phyloP scores from a whole-genome alignment of 2,888 invertebrate genomes.

The Aphidius colemani region DNA sequence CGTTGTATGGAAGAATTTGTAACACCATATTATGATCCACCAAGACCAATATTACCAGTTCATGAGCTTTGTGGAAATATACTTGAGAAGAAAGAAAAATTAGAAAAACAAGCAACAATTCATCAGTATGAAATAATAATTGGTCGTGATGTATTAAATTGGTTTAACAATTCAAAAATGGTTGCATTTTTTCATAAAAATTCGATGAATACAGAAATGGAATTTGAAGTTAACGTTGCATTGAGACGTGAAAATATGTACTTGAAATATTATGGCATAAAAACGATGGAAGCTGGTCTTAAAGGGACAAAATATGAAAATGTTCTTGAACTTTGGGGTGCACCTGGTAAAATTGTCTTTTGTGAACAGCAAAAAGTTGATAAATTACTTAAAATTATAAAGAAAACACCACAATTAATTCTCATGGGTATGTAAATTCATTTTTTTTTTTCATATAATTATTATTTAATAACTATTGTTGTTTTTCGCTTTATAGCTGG shows the following conservation, averaged over 20 bases:
- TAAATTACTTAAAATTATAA: constrained; percentile 69
- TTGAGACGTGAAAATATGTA: constrained; percentile 73
- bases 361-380: constrained; percentile 69
- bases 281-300: constrained; percentile 71
- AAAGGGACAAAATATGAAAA: constrained; percentile 71
- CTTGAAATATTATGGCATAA: constrained; percentile 69
- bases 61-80: constrained; percentile 62
- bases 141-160: constrained; percentile 72
- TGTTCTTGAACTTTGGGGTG: constrained; percentile 68
- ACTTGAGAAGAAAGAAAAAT: constrained; percentile 42
- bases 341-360: constrained; percentile 72
- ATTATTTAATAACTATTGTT: constrained; percentile 8
- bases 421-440: constrained; percentile 66
- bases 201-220: constrained; percentile 70
- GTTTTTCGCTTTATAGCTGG: constrained; percentile 64
- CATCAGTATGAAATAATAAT: constrained; percentile 76
- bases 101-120: constrained; percentile 36
- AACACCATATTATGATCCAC: constrained; percentile 66
- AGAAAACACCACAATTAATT: constrained; percentile 73
- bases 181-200: constrained; percentile 75
- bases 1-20: constrained; percentile 70
- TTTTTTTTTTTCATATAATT: constrained; percentile 5
- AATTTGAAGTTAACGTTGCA: constrained; percentile 68
- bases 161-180: constrained; percentile 74
- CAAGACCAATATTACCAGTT: constrained; percentile 52